Conservation (phyloP, 2,888 invertebrate species). For the Strigamia transsilvanica region DNA sequence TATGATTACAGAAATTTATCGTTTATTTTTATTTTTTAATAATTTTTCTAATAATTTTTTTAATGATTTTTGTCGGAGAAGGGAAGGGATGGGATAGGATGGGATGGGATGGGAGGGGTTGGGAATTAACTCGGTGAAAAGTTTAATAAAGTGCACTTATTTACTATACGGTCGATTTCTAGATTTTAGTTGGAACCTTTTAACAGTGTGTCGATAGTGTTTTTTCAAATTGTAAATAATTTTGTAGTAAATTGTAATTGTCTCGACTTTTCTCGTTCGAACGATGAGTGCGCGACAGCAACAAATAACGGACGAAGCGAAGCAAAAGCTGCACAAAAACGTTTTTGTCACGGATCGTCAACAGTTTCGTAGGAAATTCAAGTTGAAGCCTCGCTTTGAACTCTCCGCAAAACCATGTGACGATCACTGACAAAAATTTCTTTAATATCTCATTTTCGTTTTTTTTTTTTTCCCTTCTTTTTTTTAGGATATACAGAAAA, state of each 20-base stretch:
- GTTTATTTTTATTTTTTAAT: background rate
- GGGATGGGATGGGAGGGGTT: no score
- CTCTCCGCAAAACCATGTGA: background rate
- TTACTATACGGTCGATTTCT: background rate
- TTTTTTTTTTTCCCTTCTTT: background rate
- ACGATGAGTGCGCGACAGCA: background rate
- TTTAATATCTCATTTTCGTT: background rate
- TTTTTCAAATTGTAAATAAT: conserved; percentile 6
- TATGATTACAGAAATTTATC: background rate
- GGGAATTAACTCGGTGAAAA: background rate
- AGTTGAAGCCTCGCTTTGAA: background rate
- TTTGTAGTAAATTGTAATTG: background rate
- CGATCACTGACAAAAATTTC: background rate
- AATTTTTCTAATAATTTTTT: background rate
- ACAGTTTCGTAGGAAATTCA: background rate
- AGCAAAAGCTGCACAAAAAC: background rate
- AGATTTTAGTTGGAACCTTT: background rate
- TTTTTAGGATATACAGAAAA: background rate
- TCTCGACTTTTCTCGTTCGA: background rate
- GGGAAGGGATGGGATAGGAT: no score
- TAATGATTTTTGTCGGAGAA: background rate
- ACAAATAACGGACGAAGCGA: background rate
- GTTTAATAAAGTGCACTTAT: background rate
- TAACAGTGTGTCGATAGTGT: background rate
- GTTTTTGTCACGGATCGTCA: conserved; percentile 8